Percentiles rank a stretch among this genome's conserved stretches.
phyloP scores from a whole-genome alignment of 2,113 vertebrate genomes.

The Capreolus pygargus region DNA sequence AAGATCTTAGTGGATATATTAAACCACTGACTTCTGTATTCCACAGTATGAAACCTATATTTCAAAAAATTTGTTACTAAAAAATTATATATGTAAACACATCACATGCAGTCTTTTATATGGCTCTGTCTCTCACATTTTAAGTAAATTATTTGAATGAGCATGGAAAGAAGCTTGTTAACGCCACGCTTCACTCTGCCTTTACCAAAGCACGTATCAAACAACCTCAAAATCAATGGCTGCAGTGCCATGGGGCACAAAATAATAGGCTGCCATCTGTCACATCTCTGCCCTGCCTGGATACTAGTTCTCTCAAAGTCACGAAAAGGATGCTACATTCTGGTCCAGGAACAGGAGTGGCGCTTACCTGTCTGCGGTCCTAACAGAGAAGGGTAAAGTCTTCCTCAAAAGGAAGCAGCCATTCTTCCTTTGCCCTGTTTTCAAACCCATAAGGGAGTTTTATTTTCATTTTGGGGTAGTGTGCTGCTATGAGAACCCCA shows the following conservation, averaged over 20 bases:
- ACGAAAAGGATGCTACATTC: neutral
- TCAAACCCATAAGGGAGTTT: neutral
- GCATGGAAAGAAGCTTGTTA: neutral
- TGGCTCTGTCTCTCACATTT: neutral
- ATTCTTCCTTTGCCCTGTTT: neutral
- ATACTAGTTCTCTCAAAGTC: neutral
- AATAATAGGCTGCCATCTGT: neutral
- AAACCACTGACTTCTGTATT: neutral
- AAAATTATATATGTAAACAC: neutral
- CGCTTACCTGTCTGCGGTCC: neutral
- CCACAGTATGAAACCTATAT: neutral
- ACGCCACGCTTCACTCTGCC: neutral
- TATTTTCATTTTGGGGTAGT: neutral
- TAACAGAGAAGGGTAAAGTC: neutral
- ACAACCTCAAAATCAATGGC: neutral
- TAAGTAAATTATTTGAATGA: neutral
- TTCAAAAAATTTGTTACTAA: neutral
- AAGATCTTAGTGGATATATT: neutral
- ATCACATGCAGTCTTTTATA: neutral
- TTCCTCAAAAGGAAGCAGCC: neutral
- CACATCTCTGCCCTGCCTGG: neutral
- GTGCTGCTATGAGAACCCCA: neutral
- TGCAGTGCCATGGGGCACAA: neutral
- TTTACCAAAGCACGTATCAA: neutral
- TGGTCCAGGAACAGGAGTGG: neutral